phyloP scores from a whole-genome alignment of 2,113 vertebrate species.

The Dunckerocampus dactyliophorus region DNA sequence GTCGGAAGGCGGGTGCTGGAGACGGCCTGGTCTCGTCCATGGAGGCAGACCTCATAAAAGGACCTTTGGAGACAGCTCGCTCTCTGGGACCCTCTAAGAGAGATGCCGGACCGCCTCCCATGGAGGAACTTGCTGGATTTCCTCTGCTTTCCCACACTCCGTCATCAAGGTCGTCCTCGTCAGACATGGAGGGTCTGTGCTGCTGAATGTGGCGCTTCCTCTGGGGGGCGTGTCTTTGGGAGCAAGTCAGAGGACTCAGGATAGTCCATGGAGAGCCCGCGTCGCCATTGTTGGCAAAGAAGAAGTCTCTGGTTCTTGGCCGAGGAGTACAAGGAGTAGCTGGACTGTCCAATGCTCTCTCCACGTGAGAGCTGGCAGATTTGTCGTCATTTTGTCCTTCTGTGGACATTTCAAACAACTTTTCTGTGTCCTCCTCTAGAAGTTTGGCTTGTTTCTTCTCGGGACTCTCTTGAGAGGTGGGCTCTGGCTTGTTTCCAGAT shows the following conservation, averaged over 20 bases:
- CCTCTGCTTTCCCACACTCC: slow-evolving; percentile 41
- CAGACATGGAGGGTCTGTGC: slow-evolving; percentile 12
- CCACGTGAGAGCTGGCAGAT: slow-evolving; percentile 7
- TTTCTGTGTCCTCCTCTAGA: slow-evolving; percentile 22
- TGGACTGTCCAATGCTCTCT: slow-evolving; percentile 2
- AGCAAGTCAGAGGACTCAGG: slow-evolving; percentile 60
- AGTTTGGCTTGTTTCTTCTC: slow-evolving; percentile 23
- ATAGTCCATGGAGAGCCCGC: slow-evolving; percentile 68
- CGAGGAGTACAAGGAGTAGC: slow-evolving; percentile 46
- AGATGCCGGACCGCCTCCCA: slow-evolving; percentile 13
- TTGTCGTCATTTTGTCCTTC: slow-evolving; percentile 36
- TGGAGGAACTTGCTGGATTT: background rate
- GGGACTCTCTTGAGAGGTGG: background rate
- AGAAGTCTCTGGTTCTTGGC: slow-evolving; percentile 47
- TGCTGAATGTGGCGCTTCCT: background rate
- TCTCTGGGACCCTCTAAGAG: slow-evolving; percentile 34
- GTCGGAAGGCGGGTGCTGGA: slow-evolving; percentile 24
- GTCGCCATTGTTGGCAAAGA: slow-evolving; percentile 43
- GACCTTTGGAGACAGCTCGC: slow-evolving; percentile 14
- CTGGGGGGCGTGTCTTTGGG: slow-evolving; percentile 4
- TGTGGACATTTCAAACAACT: slow-evolving; percentile 30
- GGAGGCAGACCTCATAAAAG: slow-evolving; percentile 43
- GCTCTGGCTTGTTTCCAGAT: no score
- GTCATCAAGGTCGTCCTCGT: slow-evolving; percentile 36
- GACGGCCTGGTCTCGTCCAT: slow-evolving; percentile 40